phyloP scores from a whole-genome alignment of 2,797 vertebrate species.

The Halcyon smyrnensis region DNA sequence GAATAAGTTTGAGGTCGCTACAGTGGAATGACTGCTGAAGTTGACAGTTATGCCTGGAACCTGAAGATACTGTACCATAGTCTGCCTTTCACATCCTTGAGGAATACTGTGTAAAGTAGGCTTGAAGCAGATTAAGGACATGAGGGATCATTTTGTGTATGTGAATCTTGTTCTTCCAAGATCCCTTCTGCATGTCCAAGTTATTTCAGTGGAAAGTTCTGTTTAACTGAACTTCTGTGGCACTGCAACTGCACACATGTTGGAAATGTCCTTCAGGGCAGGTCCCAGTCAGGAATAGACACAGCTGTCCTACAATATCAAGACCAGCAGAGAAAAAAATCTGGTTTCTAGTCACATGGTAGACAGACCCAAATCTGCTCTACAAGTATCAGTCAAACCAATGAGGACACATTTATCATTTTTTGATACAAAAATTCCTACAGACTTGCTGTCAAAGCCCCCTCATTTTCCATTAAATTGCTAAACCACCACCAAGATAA shows the following conservation, averaged over 20 bases:
- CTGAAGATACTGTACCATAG: not conserved
- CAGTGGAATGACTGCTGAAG: not conserved
- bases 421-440: not conserved
- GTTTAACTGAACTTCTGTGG: not conserved
- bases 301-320: not conserved
- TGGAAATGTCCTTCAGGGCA: not conserved
- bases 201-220: not conserved
- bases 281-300: not conserved
- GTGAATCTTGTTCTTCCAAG: not conserved
- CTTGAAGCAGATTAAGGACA: not conserved
- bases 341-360: not conserved
- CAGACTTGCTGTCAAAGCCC: not conserved
- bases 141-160: not conserved
- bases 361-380: not conserved
- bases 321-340: not conserved
- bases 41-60: not conserved
- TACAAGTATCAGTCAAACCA: not conserved
- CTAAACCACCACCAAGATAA: not conserved
- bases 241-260: not conserved
- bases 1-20: not conserved
- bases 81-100: not conserved
- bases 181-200: not conserved
- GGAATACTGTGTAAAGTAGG: not conserved
- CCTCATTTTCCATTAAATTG: not conserved
- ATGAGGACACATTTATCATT: not conserved